A percentile compares a stretch with the other conserved stretches of the same genome.
phyloP scores from a whole-genome alignment of 2,113 vertebrate species.

The Petrocephalus microphthalmus region DNA sequence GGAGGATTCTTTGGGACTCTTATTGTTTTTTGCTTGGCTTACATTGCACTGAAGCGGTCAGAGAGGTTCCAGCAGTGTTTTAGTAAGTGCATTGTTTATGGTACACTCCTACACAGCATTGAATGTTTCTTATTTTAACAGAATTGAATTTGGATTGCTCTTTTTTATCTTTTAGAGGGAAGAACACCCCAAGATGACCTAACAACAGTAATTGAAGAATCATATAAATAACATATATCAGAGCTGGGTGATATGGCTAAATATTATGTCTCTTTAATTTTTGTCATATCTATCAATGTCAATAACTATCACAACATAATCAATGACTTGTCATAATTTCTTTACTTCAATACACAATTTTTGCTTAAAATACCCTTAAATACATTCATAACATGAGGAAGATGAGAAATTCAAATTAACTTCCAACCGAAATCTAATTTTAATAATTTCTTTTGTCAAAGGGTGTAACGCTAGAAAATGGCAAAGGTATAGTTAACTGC shows the following conservation, averaged over 20 bases:
- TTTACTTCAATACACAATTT: too few relatives aligned
- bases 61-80: slow-evolving; percentile 47
- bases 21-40: slow-evolving; percentile 40
- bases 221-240: not conserved
- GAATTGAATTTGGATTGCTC: not conserved
- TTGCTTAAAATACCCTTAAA: not conserved
- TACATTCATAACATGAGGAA: not conserved
- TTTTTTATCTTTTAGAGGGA: slow-evolving; percentile 12
- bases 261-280: not conserved
- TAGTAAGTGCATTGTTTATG: slow-evolving; percentile 41
- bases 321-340: too few relatives aligned
- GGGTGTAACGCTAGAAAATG: not conserved
- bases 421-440: not conserved
- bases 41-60: slow-evolving; percentile 41
- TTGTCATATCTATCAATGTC: too few relatives aligned
- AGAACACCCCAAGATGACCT: slow-evolving; percentile 13
- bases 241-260: not conserved
- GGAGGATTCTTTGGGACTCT: slow-evolving; percentile 54
- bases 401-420: not conserved
- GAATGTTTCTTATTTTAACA: not conserved
- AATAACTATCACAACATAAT: too few relatives aligned
- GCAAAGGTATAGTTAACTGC: not conserved
- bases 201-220: slow-evolving; percentile 9
- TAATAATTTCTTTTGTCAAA: not conserved
- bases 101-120: not conserved